Conservation (phyloP, 2,888 invertebrate genomes). For the Formica aserva region DNA sequence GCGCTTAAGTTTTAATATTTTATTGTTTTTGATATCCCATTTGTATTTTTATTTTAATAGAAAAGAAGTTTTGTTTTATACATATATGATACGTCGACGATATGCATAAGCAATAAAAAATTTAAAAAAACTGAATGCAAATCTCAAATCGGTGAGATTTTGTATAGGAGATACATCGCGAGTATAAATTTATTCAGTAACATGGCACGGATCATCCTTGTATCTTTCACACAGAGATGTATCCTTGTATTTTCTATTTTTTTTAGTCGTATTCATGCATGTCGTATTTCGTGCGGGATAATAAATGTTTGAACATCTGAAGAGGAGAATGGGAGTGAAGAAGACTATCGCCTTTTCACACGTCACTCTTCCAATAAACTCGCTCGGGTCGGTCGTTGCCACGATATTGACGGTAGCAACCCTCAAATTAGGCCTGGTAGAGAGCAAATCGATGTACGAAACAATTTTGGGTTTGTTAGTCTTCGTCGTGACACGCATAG, state of each 20-base stretch:
- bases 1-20: neutral
- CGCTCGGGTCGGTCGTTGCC: neutral
- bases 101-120: neutral
- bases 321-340: neutral
- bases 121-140: neutral
- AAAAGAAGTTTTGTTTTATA: neutral
- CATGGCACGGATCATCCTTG: neutral
- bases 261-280: neutral
- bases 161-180: neutral
- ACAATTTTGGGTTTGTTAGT: neutral
- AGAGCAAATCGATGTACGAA: constrained; percentile 9
- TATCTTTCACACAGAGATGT: neutral
- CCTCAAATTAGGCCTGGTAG: constrained; percentile 8
- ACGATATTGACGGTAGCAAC: constrained; percentile 12
- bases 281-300: constrained; percentile 23
- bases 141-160: neutral
- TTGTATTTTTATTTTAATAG: neutral
- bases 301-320: constrained; percentile 28
- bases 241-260: constrained; percentile 7
- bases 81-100: neutral
- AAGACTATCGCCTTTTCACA: neutral
- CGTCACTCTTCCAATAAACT: constrained; percentile 30
- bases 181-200: constrained; percentile 24
- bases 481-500: neutral
- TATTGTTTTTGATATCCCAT: neutral